Evolutionary conservation across 1,140 invertebrate genomes (phyloP), one percentile per base, ranked within the genome.

Genomic region (Drosophila gunungcola): DNA sequence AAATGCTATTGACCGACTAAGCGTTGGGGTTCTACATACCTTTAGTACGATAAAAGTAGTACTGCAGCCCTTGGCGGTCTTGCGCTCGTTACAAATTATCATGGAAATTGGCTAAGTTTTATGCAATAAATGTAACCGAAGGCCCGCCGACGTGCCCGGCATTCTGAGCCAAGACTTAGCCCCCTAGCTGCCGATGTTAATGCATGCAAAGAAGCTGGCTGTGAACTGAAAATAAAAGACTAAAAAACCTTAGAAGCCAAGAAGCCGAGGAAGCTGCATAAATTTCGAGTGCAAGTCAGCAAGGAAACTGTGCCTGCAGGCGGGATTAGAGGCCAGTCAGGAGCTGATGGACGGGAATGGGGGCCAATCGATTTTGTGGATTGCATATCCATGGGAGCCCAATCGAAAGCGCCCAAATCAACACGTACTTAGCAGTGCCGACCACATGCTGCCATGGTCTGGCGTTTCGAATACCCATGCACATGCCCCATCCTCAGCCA

Each of bases 111-210:
- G 73, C 77, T 63, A 73, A 73, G 83, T 64, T 80, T 89, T 89
- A 83, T 88, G 84, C 83, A 88, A 84, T 82, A 80, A 88, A 84
- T 89, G 84, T 80, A 89, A 88, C 75, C 83, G 70, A 80, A 77
- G 83, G 83, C 83, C 73, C 73, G 53, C 41, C 60, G 53, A 88
- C 82, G 82, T 86, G 82, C 79, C 46, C 68, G 49, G 82, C 74
- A 85, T 85, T 81, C 73, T 52, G 83, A 76, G 27, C 34, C 36
- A 39, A 65, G 64, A 43, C 60, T 60, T 41, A 39, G 55, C 38
- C 60, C 39, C 41, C 58, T 27, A 54, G 72, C 63, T 64, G 42
- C 57, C 55, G 55, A 63, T 49, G 29, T 74, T 78, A 89, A 88
- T 88, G 80, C 67, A 89, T 89, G 80, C 84, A 75, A 75, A 65